A percentile compares a stretch with the other conserved stretches of the same genome.
These are phyloP conservation scores for Aphis gossypii DNA, from an alignment of 1,140 invertebrate species.

Conservation along the genomic window DNA sequence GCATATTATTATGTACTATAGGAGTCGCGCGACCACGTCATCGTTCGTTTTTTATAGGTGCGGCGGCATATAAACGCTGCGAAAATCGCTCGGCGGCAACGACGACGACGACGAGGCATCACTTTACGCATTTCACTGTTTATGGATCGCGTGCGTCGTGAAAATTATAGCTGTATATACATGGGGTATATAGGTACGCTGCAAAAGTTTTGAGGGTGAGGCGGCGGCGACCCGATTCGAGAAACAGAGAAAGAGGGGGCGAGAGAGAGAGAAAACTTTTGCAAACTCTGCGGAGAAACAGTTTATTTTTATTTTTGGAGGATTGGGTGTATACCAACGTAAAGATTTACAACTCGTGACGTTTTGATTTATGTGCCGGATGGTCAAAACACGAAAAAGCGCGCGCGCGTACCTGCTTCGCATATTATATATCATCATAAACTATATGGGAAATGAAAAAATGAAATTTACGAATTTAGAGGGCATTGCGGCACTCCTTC, in stretches of 20 bases:
- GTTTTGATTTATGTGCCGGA: conserved; percentile 14
- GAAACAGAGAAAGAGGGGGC: too few relatives aligned
- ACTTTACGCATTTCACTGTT: not conserved
- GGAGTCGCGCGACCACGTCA: not conserved
- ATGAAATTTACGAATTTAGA: conserved; percentile 15
- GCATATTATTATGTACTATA: not conserved
- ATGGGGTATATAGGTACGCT: not conserved
- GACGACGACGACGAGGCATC: not conserved
- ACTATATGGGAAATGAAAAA: not conserved
- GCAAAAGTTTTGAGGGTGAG: not conserved
- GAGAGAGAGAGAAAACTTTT: not conserved
- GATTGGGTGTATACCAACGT: conserved; percentile 3
- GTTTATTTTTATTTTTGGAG: conserved; percentile 7
- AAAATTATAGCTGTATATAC: not conserved
- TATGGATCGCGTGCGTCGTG: not conserved
- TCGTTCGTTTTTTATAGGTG: not conserved
- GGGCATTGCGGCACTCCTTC: not conserved
- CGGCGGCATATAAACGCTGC: not conserved
- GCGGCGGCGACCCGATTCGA: not conserved
- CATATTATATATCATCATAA: not conserved
- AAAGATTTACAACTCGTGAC: conserved; percentile 15
- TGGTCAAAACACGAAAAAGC: not conserved
- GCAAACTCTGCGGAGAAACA: not conserved
- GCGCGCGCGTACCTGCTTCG: conserved; percentile 13
- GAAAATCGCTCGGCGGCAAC: not conserved